phyloP scores from a whole-genome alignment of 1,140 invertebrate species.

The Hyphantria cunea region DNA sequence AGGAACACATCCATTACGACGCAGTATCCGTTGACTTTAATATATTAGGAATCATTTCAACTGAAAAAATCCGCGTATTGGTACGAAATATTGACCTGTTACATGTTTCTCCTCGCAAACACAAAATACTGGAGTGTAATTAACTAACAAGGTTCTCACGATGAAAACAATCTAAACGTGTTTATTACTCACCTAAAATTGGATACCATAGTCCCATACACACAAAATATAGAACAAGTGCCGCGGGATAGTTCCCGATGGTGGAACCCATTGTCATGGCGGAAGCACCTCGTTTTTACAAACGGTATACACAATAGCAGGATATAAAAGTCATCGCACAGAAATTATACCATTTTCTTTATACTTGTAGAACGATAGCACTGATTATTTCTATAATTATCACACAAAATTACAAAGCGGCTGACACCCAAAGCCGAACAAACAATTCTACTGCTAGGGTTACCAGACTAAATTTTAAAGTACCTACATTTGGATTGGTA shows the following conservation, averaged over 20 bases:
- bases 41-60: conserved; percentile 30
- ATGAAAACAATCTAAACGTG: conserved; percentile 35
- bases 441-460: conserved; percentile 65
- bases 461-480: conserved; percentile 33
- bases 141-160: conserved; percentile 6
- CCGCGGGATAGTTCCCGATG: conserved; percentile 63
- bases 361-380: conserved; percentile 58
- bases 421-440: conserved; percentile 79
- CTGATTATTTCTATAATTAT: conserved; percentile 69
- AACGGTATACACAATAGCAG: conserved; percentile 48
- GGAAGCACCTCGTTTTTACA: conserved; percentile 65
- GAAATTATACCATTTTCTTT: conserved; percentile 68
- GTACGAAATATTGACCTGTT: conserved; percentile 17
- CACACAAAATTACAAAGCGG: conserved; percentile 70
- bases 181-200: conserved; percentile 65
- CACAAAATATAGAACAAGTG: conserved; percentile 72
- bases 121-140: neutral
- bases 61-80: conserved; percentile 40
- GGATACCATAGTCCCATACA: conserved; percentile 69
- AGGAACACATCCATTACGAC: conserved; percentile 24
- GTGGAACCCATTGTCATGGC: conserved; percentile 73
- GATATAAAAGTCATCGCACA: conserved; percentile 62
- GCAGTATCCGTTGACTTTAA: conserved; percentile 17
- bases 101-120: conserved; percentile 14
- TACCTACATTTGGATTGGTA: no score